Percentiles rank a stretch among this genome's conserved stretches.
These are phyloP conservation scores for Tenualosa thibaudeaui DNA, from an alignment of 2,797 vertebrate species.

Conservation along the genomic window DNA sequence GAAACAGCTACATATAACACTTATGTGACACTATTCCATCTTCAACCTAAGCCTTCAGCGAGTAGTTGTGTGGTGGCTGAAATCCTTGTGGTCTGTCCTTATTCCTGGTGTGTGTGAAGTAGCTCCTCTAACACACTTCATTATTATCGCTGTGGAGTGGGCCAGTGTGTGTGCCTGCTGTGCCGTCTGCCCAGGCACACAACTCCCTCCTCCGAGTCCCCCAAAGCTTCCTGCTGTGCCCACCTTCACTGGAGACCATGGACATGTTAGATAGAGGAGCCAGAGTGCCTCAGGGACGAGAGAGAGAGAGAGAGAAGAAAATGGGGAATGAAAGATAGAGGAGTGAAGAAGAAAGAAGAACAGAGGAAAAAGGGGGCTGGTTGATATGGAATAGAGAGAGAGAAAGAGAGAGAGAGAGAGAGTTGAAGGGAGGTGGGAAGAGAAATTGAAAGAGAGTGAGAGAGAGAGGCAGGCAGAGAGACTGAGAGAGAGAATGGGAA, in stretches of 20 bases:
- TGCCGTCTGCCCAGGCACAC: not conserved
- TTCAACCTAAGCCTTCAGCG: not conserved
- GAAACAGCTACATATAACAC: not conserved
- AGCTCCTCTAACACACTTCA: not conserved
- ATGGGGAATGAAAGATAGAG: conserved; percentile 67
- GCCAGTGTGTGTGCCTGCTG: not conserved
- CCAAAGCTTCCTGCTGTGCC: not conserved
- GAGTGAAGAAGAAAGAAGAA: not conserved
- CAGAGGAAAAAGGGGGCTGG: not conserved
- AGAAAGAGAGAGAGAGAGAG: not conserved
- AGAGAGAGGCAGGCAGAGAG: not conserved
- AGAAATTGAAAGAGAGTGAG: not conserved
- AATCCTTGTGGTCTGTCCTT: not conserved
- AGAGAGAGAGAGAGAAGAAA: conserved; percentile 61
- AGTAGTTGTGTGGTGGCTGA: not conserved
- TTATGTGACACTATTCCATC: too few species aligned
- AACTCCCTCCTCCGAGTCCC: not conserved
- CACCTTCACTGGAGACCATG: not conserved
- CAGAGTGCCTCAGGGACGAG: conserved; percentile 25
- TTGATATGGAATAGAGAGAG: not conserved
- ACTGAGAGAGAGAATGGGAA: not conserved
- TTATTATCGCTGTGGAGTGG: not conserved
- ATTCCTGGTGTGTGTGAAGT: not conserved
- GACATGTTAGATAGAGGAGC: not conserved
- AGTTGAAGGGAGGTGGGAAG: not conserved